A percentile compares a stretch with the other conserved stretches of the same genome.
Conservation (phyloP, 2,113 vertebrate genomes). For the Passer domesticus region DNA sequence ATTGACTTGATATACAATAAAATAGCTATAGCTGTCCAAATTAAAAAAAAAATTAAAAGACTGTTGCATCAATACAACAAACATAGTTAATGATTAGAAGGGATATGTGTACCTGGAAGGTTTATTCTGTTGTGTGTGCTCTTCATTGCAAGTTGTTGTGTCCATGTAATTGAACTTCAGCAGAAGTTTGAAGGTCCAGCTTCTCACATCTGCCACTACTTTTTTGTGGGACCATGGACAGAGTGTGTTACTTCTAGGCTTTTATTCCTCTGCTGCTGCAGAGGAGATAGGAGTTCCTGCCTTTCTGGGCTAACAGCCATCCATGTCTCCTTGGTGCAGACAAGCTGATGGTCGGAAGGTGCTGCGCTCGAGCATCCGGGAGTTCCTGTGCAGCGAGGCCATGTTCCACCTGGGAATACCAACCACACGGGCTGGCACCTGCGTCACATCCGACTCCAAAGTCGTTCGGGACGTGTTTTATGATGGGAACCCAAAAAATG, state of each 20-base stretch:
- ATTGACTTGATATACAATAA: neutral
- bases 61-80: neutral
- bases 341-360: conserved; percentile 95
- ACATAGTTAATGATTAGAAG: neutral
- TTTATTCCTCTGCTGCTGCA: neutral
- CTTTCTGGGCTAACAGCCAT: rapidly evolving
- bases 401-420: conserved; percentile 92
- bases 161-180: neutral
- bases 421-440: conserved; percentile 88
- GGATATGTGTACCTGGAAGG: neutral
- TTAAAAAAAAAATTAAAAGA: neutral
- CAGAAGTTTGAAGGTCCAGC: neutral
- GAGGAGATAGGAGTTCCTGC: neutral
- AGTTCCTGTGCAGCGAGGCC: conserved; percentile 96
- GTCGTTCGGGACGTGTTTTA: conserved; percentile 89
- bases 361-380: conserved; percentile 91
- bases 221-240: neutral
- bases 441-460: conserved; percentile 85
- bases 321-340: conserved; percentile 50
- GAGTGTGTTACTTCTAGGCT: neutral
- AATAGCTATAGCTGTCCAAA: neutral
- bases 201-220: neutral
- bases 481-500: conserved; percentile 83
- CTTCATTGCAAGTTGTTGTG: neutral
- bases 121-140: neutral